Evolutionary conservation across 2,113 vertebrate species (phyloP).

Genomic region (Lophotis ruficrista): DNA sequence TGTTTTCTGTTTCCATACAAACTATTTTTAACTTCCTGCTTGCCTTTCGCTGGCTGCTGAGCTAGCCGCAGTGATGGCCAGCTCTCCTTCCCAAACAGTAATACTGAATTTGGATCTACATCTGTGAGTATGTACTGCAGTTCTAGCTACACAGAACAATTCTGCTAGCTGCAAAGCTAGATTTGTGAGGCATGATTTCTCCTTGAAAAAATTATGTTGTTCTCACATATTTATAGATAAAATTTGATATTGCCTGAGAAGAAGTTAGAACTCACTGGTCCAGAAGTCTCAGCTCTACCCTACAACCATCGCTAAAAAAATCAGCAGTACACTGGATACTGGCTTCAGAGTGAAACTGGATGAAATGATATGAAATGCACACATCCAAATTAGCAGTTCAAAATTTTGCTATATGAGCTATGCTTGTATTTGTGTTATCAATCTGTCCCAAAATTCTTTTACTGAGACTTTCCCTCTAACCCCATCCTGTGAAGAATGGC

Average conservation of each 20-base stretch:
- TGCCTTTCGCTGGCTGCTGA: background rate
- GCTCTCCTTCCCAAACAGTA: background rate
- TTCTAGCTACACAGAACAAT: background rate
- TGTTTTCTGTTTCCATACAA: background rate
- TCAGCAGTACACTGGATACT: background rate
- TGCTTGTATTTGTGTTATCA: background rate
- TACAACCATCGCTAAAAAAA: background rate
- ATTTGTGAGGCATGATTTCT: background rate
- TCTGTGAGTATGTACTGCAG: background rate
- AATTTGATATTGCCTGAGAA: background rate
- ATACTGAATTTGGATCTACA: background rate
- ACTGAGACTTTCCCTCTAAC: background rate
- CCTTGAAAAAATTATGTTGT: background rate
- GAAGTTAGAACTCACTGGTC: background rate
- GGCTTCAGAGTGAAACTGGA: background rate
- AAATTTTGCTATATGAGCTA: background rate
- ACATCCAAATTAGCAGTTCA: background rate
- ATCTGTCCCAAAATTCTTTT: background rate
- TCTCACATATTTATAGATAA: background rate
- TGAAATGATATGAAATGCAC: background rate
- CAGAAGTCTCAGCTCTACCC: background rate
- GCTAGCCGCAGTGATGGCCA: background rate
- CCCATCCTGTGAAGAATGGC: background rate
- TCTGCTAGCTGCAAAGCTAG: background rate
- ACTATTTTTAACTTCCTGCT: background rate